phyloP scores from a whole-genome alignment of 2,797 vertebrate genomes.

The Antrozous pallidus region DNA sequence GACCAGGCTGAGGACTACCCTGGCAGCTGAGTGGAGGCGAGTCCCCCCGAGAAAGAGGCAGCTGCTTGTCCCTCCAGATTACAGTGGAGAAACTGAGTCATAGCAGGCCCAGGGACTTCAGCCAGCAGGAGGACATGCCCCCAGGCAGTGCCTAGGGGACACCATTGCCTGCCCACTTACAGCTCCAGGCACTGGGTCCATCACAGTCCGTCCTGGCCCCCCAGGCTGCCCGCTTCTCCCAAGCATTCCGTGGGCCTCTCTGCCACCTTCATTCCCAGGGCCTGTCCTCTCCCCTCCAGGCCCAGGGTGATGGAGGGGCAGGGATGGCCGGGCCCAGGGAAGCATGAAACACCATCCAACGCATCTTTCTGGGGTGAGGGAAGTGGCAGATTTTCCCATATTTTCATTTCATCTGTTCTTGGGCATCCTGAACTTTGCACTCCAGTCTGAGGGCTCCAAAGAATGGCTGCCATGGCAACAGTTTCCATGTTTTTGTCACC shows the following conservation, averaged over 20 bases:
- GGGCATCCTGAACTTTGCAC: constrained; percentile 83
- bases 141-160: accelerated
- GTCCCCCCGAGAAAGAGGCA: background rate
- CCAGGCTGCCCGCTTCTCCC: background rate
- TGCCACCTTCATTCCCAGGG: background rate
- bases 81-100: background rate
- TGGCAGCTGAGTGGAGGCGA: background rate
- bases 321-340: background rate
- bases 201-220: background rate
- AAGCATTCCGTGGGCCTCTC: background rate
- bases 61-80: background rate
- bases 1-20: background rate
- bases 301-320: background rate
- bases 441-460: constrained; percentile 71
- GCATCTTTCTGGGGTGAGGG: background rate
- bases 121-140: background rate
- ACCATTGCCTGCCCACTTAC: background rate
- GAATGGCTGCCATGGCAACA: constrained; percentile 81
- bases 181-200: background rate
- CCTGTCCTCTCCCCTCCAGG: background rate
- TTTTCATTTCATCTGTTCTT: constrained; percentile 75
- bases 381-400: constrained; percentile 52
- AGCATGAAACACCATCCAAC: background rate
- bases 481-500: constrained; percentile 83
- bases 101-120: background rate